A percentile compares a stretch with the other conserved stretches of the same genome.
phyloP scores from a whole-genome alignment of 2,797 vertebrate species.

The Danio jaintianensis region DNA sequence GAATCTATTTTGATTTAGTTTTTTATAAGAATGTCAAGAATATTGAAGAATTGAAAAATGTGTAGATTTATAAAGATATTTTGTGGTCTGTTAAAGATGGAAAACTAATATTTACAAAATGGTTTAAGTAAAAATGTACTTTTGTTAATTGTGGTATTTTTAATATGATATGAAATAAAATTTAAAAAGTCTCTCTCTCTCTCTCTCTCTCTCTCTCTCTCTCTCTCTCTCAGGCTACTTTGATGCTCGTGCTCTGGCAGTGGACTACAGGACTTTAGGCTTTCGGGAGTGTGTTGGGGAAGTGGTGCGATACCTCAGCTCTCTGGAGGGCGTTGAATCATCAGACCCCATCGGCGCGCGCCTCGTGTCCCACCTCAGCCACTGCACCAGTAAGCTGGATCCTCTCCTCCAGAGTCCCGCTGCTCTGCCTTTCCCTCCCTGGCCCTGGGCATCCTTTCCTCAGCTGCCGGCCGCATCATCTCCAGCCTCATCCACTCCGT shows the following conservation, averaged over 20 bases:
- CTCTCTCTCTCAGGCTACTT: slow-evolving; percentile 83
- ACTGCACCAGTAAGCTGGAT: slow-evolving; percentile 90
- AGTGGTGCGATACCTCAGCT: slow-evolving; percentile 90
- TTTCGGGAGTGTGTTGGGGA: slow-evolving; percentile 94
- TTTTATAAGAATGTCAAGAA: too few species aligned
- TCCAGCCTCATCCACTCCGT: slow-evolving; percentile 68
- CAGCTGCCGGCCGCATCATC: slow-evolving; percentile 71
- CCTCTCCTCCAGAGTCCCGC: slow-evolving; percentile 81
- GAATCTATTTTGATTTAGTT: too few species aligned
- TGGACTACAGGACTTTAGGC: slow-evolving; percentile 93
- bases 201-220: slow-evolving; percentile 9
- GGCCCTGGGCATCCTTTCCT: slow-evolving; percentile 89
- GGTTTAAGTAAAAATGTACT: too few species aligned
- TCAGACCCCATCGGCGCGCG: slow-evolving; percentile 87
- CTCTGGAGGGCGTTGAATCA: slow-evolving; percentile 86
- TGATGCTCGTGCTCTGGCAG: slow-evolving; percentile 88
- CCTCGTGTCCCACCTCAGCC: slow-evolving; percentile 94
- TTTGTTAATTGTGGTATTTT: too few species aligned
- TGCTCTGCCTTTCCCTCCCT: slow-evolving; percentile 82
- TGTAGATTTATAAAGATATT: too few species aligned
- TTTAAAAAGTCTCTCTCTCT: too few species aligned
- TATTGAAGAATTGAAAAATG: too few species aligned
- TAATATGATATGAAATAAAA: too few species aligned
- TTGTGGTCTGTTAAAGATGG: too few species aligned
- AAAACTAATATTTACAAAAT: too few species aligned